Evolutionary conservation across 2,888 invertebrate species (phyloP), one percentile per base, ranked within the genome.

Genomic region (Rhorus exstirpatorius): DNA sequence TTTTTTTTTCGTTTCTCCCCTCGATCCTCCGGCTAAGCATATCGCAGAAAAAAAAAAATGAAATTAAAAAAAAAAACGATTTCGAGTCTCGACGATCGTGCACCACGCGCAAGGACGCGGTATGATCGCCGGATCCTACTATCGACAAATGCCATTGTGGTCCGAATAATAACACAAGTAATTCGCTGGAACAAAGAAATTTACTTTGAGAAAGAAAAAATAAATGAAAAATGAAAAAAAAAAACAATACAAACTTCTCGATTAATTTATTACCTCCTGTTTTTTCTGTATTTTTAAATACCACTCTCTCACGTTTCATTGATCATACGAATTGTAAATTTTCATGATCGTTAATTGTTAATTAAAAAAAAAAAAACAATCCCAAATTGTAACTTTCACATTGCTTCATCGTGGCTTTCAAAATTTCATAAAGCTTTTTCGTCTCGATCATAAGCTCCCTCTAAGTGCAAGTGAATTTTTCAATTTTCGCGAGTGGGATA

Each of bases 81-180:
- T 75, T 26, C 78, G 74, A 74, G 77, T 79, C 51, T 84, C 65
- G 60, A 35, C 70, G 74, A 82, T 65, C 46, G 38, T 46, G 38
- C 46, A 17, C 46, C 46, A 17, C 46, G 67, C 55, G 53, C 14
- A 41, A 19, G 38, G 38, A 51, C 8, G n/a, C n/a, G 21, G 44
- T 77, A 72, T 74, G 84, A 78, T 85, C 74, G 74, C 31, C 85
- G 82, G 88, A 90, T 85, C 87, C 85, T 87, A 89, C 86, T 88
- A 58, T n/a, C 72, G 88, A 88, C 87, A 88, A 89, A 88, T 82
- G 88, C 88, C 90, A 89, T 89, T 87, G 88, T 84, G 89, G 88
- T 88, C 85, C 84, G 86, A 76, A 77, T 79, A n/a, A n/a, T n/a
- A n/a, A n/a, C n/a, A 86, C 78, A 87, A 87, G 49, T 87, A 86